Percentiles rank a stretch among this genome's conserved stretches.
phyloP scores from a whole-genome alignment of 2,888 invertebrate species.

The Acronicta aceris region DNA sequence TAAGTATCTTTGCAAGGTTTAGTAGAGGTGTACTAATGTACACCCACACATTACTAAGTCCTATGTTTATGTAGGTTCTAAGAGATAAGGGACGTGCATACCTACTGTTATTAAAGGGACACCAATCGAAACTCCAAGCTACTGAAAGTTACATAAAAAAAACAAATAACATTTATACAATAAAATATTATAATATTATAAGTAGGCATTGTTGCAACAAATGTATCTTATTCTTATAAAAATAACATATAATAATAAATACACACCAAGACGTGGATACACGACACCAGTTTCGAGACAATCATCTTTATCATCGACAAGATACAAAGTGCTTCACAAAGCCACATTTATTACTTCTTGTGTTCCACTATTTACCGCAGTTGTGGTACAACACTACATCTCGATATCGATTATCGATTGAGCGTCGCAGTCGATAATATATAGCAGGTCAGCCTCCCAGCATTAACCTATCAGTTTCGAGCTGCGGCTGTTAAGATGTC shows the following conservation, averaged over 20 bases:
- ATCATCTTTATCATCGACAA: constrained; percentile 16
- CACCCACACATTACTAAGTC: not conserved
- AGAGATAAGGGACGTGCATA: too few species aligned
- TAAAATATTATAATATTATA: too few species aligned
- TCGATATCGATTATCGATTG: constrained; percentile 53
- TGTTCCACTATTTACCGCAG: constrained; percentile 39
- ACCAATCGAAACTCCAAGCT: not conserved
- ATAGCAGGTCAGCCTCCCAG: constrained; percentile 58
- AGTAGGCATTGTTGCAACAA: too few species aligned
- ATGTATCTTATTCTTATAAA: not conserved
- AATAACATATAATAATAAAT: not conserved
- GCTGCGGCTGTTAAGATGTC: constrained; percentile 16
- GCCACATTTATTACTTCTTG: constrained; percentile 33
- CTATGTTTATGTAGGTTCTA: too few species aligned
- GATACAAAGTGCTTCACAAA: constrained; percentile 30
- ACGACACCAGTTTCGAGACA: constrained; percentile 5
- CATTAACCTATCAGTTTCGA: constrained; percentile 63
- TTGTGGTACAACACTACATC: constrained; percentile 42
- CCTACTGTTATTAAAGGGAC: not conserved
- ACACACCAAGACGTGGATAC: not conserved
- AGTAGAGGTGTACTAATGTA: not conserved
- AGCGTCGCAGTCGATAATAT: constrained; percentile 56
- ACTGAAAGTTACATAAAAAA: too few species aligned
- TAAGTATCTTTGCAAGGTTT: not conserved
- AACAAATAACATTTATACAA: too few species aligned